Evolutionary conservation across 2,113 vertebrate species (phyloP).

Genomic region (Lagopus muta): DNA sequence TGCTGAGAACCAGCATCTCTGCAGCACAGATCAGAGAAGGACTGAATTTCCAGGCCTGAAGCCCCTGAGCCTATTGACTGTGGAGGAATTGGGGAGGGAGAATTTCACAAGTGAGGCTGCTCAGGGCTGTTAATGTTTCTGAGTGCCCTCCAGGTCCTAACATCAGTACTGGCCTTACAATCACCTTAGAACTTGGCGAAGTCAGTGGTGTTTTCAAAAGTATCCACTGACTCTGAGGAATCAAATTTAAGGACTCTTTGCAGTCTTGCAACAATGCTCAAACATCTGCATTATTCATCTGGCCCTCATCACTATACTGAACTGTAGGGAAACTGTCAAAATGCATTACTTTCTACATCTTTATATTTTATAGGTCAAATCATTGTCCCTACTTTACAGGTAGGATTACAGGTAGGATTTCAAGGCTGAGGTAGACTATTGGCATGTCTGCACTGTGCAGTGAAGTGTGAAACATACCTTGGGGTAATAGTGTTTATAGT

Average conservation of each 20-base stretch:
- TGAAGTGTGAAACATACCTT: neutral
- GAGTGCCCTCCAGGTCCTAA: accelerated
- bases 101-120: neutral
- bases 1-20: neutral
- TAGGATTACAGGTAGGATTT: slow-evolving; percentile 17
- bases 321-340: slow-evolving; percentile 27
- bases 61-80: neutral
- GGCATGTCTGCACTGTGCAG: neutral
- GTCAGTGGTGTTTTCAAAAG: neutral
- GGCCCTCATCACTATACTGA: neutral
- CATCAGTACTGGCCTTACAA: neutral
- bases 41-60: neutral
- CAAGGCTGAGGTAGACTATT: neutral
- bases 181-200: neutral
- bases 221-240: neutral
- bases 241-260: neutral
- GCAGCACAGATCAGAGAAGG: neutral
- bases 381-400: neutral
- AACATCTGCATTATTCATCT: slow-evolving; percentile 16
- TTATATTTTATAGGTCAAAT: neutral
- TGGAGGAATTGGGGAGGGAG: neutral
- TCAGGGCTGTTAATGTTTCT: neutral
- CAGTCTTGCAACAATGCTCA: neutral
- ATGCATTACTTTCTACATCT: neutral
- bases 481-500: neutral